Evolutionary conservation across 2,888 invertebrate species (phyloP).

Genomic region (Balanococcus diminutus): DNA sequence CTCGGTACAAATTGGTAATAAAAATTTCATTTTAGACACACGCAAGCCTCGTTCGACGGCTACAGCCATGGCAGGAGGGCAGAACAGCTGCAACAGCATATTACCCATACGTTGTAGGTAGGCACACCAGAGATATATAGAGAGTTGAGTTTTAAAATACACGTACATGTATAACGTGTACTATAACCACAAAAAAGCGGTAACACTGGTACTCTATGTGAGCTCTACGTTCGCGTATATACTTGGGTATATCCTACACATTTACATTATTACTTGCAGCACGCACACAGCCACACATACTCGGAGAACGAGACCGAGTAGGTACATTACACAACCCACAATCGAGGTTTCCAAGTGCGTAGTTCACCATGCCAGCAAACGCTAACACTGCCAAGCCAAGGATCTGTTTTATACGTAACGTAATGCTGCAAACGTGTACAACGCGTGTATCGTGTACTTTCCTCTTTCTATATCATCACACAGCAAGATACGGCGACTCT

Average conservation of each 20-base stretch:
- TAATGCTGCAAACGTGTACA: neutral
- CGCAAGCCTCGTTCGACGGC: neutral
- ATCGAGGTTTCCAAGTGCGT: slow-evolving; percentile 11
- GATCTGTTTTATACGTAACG: slow-evolving; percentile 5
- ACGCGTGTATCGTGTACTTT: neutral
- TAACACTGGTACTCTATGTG: slow-evolving; percentile 9
- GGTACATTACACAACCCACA: slow-evolving; percentile 11
- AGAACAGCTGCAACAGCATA: neutral
- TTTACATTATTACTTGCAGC: neutral
- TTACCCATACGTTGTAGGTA: neutral
- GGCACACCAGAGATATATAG: neutral
- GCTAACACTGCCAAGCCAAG: neutral
- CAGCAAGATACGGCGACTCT: neutral
- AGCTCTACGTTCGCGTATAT: neutral
- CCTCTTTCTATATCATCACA: neutral
- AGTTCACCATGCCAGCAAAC: no score
- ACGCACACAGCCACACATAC: neutral
- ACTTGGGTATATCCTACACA: neutral
- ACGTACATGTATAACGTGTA: neutral
- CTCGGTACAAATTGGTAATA: neutral
- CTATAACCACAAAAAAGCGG: slow-evolving; percentile 23
- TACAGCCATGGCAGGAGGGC: neutral
- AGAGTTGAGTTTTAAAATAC: neutral
- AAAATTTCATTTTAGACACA: neutral
- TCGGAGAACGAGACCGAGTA: neutral